phyloP scores from a whole-genome alignment of 1,140 invertebrate species.

The Sipha flava region DNA sequence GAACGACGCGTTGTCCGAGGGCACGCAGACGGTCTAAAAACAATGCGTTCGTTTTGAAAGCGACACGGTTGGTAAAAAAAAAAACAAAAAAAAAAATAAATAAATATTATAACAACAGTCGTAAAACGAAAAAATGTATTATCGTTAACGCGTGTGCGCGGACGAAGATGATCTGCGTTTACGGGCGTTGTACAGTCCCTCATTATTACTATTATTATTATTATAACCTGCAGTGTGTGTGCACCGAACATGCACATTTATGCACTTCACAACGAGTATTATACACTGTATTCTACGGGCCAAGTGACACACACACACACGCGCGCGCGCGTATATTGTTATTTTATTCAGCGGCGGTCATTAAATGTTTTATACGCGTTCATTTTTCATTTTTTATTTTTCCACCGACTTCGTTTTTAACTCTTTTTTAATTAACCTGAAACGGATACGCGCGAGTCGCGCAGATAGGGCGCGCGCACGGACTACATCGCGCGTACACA shows the following conservation, averaged over 20 bases:
- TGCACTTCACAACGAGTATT: background rate
- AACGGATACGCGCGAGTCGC: conserved; percentile 2
- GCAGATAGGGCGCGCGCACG: background rate
- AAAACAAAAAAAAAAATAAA: too few species aligned
- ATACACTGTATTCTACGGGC: background rate
- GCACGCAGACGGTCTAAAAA: background rate
- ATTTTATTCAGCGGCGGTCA: conserved; percentile 23
- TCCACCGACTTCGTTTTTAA: background rate
- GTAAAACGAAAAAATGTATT: background rate
- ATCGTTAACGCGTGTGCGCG: background rate
- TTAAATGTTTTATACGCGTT: conserved; percentile 12
- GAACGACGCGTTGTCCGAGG: background rate
- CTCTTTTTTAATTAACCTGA: conserved; percentile 18
- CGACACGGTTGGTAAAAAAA: background rate
- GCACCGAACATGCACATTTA: background rate
- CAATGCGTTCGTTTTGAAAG: background rate
- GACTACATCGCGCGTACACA: background rate
- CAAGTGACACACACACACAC: conserved; percentile 14
- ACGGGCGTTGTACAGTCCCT: background rate
- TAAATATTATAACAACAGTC: too few species aligned
- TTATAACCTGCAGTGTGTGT: background rate
- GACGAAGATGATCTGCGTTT: background rate
- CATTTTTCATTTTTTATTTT: background rate
- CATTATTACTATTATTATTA: too few species aligned
- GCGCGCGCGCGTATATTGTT: too few species aligned